Conservation (phyloP, 2,888 invertebrate genomes). For the Homarus gammarus region DNA sequence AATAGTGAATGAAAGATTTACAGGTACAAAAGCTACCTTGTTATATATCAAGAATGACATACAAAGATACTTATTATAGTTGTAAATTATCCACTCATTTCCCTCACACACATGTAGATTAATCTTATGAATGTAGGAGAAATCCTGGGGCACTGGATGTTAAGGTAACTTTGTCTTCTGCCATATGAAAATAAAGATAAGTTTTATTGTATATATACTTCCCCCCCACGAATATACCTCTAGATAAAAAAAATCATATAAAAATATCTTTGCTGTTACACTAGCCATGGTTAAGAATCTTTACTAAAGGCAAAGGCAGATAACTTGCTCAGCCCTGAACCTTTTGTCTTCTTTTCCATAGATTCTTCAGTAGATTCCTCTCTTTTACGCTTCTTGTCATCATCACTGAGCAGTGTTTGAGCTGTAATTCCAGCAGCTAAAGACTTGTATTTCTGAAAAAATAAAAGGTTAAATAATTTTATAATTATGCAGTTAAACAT, state of each 20-base stretch:
- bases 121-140: too few species aligned
- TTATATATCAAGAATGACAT: too few species aligned
- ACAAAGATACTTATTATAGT: too few species aligned
- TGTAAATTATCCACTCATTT: too few species aligned
- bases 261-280: neutral
- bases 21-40: too few species aligned
- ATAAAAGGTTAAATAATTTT: neutral
- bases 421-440: slow-evolving; percentile 24
- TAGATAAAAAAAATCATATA: slow-evolving; percentile 3
- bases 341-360: slow-evolving; percentile 19
- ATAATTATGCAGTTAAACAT: too few species aligned
- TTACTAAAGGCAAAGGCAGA: slow-evolving; percentile 61
- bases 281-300: neutral
- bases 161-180: too few species aligned
- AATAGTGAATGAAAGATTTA: too few species aligned
- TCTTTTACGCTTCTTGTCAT: slow-evolving; percentile 47
- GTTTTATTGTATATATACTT: too few species aligned
- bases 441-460: slow-evolving; percentile 59
- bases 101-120: too few species aligned
- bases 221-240: neutral
- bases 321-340: slow-evolving; percentile 48
- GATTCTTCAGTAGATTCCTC: slow-evolving; percentile 13
- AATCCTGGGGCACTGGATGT: too few species aligned
- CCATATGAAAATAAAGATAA: too few species aligned
- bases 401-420: neutral